These are phyloP conservation scores for Girardia tigrina DNA, from an alignment of 2,888 invertebrate genomes.

Conservation along the genomic window DNA sequence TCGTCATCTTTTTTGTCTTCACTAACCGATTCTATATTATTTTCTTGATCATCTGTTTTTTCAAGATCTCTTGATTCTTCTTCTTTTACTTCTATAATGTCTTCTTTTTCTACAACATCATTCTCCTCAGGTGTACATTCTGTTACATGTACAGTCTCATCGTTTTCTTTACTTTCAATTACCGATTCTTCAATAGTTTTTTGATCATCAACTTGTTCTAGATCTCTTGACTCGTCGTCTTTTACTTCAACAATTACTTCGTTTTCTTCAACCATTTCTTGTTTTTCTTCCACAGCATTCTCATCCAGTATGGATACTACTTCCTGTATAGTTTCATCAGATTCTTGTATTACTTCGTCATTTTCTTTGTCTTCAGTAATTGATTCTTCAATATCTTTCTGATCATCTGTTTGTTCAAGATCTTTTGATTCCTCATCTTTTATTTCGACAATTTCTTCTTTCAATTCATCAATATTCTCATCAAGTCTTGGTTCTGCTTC, in stretches of 20 bases:
- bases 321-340: not conserved
- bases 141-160: not conserved
- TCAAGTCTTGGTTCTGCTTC: no score
- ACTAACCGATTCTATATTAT: not conserved
- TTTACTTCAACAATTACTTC: not conserved
- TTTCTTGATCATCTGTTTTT: not conserved
- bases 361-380: not conserved
- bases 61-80: not conserved
- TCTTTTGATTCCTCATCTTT: no score
- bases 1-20: not conserved
- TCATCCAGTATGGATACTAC: not conserved
- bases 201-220: not conserved
- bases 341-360: no score
- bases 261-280: no score
- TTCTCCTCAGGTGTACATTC: not conserved
- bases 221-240: not conserved
- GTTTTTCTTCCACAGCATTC: no score
- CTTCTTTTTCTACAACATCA: not conserved
- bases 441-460: no score
- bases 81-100: not conserved
- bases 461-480: no score
- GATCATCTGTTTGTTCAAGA: no score
- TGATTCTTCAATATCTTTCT: no score
- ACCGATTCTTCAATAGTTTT: not conserved
- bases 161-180: not conserved